These are phyloP conservation scores for Nomada goodeniana DNA, from an alignment of 2,888 invertebrate genomes.

Conservation along the genomic window DNA sequence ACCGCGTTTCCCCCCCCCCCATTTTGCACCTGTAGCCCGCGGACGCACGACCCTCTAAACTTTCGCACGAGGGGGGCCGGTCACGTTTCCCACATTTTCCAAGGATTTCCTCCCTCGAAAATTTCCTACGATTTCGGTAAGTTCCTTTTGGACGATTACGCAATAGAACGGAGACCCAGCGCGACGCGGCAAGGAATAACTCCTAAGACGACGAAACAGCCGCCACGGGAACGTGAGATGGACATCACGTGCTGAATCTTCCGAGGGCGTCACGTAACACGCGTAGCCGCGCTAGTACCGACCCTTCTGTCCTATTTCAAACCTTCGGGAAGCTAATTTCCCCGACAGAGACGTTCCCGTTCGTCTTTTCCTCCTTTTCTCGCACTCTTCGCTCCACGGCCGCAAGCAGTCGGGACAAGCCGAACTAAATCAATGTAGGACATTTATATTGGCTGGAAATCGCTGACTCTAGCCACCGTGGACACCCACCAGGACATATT, in stretches of 20 bases:
- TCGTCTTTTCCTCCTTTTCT: slow-evolving; percentile 32
- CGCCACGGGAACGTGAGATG: slow-evolving; percentile 54
- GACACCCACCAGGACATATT: slow-evolving; percentile 79
- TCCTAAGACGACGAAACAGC: slow-evolving; percentile 28
- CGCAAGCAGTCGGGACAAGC: slow-evolving; percentile 43
- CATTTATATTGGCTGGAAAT: slow-evolving; percentile 83
- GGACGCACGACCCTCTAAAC: too few species aligned
- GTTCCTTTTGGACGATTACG: background rate
- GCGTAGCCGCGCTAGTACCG: slow-evolving; percentile 42
- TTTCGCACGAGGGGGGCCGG: too few species aligned
- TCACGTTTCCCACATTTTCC: background rate
- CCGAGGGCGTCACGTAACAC: slow-evolving; percentile 66
- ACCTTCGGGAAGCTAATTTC: slow-evolving; percentile 69
- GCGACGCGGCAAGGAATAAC: slow-evolving; percentile 1
- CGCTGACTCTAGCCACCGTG: slow-evolving; percentile 78
- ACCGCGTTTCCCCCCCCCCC: too few species aligned
- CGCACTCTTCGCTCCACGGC: slow-evolving; percentile 27
- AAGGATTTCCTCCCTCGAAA: background rate
- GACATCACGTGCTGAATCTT: slow-evolving; percentile 67
- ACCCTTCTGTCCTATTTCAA: slow-evolving; percentile 66
- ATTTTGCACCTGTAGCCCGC: too few species aligned
- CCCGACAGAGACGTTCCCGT: slow-evolving; percentile 74
- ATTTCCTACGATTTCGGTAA: background rate
- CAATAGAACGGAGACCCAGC: background rate
- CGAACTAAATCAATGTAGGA: slow-evolving; percentile 82